phyloP scores from a whole-genome alignment of 2,888 invertebrate species.

The Hemicrepidius hirtus region DNA sequence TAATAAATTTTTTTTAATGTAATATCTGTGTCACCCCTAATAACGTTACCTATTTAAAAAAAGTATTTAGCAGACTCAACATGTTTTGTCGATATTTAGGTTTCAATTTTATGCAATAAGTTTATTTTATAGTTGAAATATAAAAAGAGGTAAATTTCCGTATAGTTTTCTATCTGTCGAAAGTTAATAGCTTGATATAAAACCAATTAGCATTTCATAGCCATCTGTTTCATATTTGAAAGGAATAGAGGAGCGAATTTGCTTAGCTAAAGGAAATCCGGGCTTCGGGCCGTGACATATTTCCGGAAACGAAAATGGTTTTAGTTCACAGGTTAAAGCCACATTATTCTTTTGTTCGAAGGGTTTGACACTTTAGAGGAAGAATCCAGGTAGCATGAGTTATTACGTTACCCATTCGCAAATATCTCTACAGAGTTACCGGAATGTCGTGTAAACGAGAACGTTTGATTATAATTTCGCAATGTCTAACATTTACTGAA shows the following conservation, averaged over 20 bases:
- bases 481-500: too few relatives aligned
- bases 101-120: too few relatives aligned
- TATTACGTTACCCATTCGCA: constrained; percentile 18
- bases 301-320: constrained; percentile 34
- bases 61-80: too few relatives aligned
- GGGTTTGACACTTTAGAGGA: constrained; percentile 36
- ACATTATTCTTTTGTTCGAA: constrained; percentile 38
- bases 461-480: too few relatives aligned
- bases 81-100: too few relatives aligned
- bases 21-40: too few relatives aligned
- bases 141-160: too few relatives aligned
- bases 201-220: constrained; percentile 23
- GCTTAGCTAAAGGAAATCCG: constrained; percentile 35
- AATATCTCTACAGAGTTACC: neutral
- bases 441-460: too few relatives aligned
- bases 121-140: too few relatives aligned
- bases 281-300: constrained; percentile 31
- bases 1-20: too few relatives aligned
- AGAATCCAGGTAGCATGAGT: constrained; percentile 37
- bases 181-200: constrained; percentile 11
- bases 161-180: neutral
- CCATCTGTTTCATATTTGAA: constrained; percentile 15
- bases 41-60: too few relatives aligned
- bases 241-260: constrained; percentile 30
- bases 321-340: constrained; percentile 40